Base-by-base conservation (phyloP, 1,140 invertebrate species). In the Leucophenga varia region DNA sequence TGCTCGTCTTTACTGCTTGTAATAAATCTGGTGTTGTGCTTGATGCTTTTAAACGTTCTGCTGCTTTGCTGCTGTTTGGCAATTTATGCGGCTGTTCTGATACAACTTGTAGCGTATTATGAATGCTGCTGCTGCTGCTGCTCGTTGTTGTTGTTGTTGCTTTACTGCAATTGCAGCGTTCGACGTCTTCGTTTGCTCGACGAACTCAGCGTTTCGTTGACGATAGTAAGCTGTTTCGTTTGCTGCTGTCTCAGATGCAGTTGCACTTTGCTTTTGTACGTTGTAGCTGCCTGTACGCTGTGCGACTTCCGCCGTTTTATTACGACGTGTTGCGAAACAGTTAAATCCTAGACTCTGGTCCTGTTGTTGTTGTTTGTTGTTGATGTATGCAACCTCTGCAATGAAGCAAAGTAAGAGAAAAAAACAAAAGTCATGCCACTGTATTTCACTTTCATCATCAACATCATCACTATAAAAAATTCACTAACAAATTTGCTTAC, bases 321-420 rank as follows among this genome's bases (percentile, higher is more conserved):
- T n/a, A n/a, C n/a, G n/a, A n/a, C 14, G 22, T 10, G 22, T 25
- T 5, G 22, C 22, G 10, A 25, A 25, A 25, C 22, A 25, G 22
- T 25, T 25, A 5, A 25, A 25, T 5, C 22, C 10, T 25, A 25
- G n/a, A n/a, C n/a, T n/a, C n/a, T n/a, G n/a, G n/a, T n/a, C n/a
- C n/a, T 42, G 25, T 38, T 51, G 52, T 31, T 53, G 39, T 54
- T 58, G 53, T 59, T 28, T 65, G 61, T 61, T 72, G 68, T 60
- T 55, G 61, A 67, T 57, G 61, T 70, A 60, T 54, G 69, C 65
- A 56, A 72, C 69, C 64, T 67, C 69, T 72, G 69, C 38, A 72
- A 72, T 54, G 67, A 59, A 72, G 43, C 52, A 63, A 43, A 70
- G 52, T 47, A 65, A 47, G 59, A 49, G 47, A 65, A 53, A 55